Evolutionary conservation across 2,888 invertebrate genomes (phyloP), one percentile per base, ranked within the genome.

Genomic region (Lepidonotus clava): DNA sequence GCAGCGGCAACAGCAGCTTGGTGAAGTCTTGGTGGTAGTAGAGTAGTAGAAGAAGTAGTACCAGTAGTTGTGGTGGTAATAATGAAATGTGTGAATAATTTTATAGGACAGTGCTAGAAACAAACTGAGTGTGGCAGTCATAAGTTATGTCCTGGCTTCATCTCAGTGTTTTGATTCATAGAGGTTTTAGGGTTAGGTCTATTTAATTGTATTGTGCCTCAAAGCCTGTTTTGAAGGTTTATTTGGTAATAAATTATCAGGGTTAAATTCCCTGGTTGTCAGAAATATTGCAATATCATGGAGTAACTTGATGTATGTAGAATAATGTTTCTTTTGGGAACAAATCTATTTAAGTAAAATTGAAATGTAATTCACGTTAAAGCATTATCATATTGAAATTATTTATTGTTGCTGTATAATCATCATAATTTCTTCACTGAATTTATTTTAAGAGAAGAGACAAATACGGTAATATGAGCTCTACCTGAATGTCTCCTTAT

Each of bases 61-160:
- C n/a, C n/a, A n/a, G 38, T 71, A 38, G 36, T 71, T 34, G 38
- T 71, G 34, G 71, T 71, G 38, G 71, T 36, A n/a, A 32, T 71
- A 36, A n/a, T 71, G 38, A 36, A 21, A 21, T 71, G 71, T 71
- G 32, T 66, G 32, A 32, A 24, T 18, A 18, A 18, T n/a, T 4
- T 53, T 53, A n/a, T 2, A 2, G 53, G n/a, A 53, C 21, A 32
- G 18, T 46, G 46, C 32, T 24, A 66, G 61, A 66, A 24, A 14
- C 14, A 24, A 66, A 66, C 24, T 66, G 32, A 66, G 24, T 24
- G 66, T 66, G 24, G 53, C 32, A 66, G 66, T 66, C 66, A 24
- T 32, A 32, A 11, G 18, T 46, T 46, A 8, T 11, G 46, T 46
- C 18, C 46, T 8, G 46, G 8, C 46, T n/a, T n/a, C n/a, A n/a